Conservation (phyloP, 2,888 invertebrate genomes). For the Lochmaea capreae region DNA sequence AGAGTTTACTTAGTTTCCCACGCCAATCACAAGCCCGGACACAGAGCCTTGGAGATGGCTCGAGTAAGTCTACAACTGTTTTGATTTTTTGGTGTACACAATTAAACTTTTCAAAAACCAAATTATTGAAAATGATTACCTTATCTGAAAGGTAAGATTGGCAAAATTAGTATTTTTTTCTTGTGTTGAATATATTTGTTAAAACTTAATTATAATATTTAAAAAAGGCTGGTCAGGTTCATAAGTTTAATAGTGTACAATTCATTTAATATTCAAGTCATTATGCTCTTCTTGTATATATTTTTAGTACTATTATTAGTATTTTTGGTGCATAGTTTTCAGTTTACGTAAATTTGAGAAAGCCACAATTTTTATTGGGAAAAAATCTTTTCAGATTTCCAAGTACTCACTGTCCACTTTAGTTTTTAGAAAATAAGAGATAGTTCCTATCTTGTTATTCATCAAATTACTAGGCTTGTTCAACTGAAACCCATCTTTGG, state of each 20-base stretch:
- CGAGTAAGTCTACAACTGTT: conserved; percentile 73
- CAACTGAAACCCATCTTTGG: too few species aligned
- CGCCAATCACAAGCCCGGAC: conserved; percentile 89
- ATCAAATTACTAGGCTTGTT: too few species aligned
- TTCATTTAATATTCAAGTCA: neutral
- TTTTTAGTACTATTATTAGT: neutral
- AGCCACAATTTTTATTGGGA: too few species aligned
- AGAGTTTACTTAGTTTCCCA: conserved; percentile 79
- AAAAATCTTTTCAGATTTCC: too few species aligned
- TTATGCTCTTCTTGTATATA: neutral
- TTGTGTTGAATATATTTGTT: neutral
- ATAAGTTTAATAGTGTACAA: conserved; percentile 1
- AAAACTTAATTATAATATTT: neutral
- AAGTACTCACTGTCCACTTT: too few species aligned
- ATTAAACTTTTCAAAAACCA: neutral
- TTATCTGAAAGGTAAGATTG: too few species aligned
- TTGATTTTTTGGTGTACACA: conserved; percentile 17
- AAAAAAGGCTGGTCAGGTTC: neutral
- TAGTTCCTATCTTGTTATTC: neutral
- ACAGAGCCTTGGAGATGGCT: conserved; percentile 92
- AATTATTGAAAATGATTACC: neutral
- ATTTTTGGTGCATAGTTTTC: too few species aligned
- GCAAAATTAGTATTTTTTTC: too few species aligned
- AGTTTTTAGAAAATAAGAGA: neutral
- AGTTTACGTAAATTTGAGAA: neutral